Conservation (phyloP, 2,113 vertebrate species). For the Gymnobelideus leadbeateri region DNA sequence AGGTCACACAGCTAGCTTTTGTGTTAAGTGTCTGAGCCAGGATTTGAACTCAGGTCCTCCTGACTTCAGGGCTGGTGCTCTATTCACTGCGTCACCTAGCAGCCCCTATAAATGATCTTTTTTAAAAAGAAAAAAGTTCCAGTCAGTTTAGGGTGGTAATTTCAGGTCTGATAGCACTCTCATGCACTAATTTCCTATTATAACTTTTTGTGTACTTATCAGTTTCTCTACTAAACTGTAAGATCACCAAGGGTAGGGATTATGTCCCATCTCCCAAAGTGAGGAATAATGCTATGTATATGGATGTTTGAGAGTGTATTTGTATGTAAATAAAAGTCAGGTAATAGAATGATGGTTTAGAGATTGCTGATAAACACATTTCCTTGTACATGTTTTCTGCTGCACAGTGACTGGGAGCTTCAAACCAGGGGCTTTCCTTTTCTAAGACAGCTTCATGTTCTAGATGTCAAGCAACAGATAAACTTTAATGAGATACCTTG, state of each 20-base stretch:
- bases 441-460: neutral
- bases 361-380: neutral
- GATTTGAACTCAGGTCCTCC: too few species aligned
- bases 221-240: neutral
- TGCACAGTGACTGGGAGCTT: neutral
- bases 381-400: neutral
- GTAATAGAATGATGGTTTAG: neutral
- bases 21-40: too few species aligned
- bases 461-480: neutral
- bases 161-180: neutral
- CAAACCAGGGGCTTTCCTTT: neutral
- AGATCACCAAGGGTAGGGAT: neutral
- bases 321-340: neutral
- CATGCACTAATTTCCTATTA: neutral
- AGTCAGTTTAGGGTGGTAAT: neutral
- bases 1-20: too few species aligned
- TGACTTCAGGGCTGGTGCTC: too few species aligned
- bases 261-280: neutral
- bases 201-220: neutral
- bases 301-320: neutral
- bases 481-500: neutral
- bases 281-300: neutral
- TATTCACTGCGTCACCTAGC: too few species aligned
- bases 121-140: neutral
- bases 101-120: too few species aligned